Base-by-base conservation (phyloP, 2,113 vertebrate species). In the Eulemur macaco region DNA sequence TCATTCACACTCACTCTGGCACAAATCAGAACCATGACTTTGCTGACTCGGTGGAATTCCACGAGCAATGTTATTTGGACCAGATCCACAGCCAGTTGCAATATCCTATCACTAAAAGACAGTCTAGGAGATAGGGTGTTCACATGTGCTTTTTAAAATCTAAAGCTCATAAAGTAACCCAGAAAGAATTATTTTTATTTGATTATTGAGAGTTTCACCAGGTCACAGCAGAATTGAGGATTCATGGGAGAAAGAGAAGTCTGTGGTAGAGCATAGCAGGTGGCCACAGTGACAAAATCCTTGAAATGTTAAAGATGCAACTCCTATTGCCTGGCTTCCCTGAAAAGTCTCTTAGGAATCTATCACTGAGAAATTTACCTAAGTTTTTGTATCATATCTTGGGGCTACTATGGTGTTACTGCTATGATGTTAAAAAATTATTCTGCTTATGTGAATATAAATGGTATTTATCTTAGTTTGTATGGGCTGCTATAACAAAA, bases 31-130 rank as follows among this genome's bases (percentile, higher is more conserved):
- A 52, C 20, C 8, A 76, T 18, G 20, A 77, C 37, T 47, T 92
- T 92, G 64, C 60, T 81, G 77, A 93, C 27, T 37, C 47, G 64
- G 71, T 71, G 71, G n/a, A 74, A 96, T 88, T 96, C 71, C 92
- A 95, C 8, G 27, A 88, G 52, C 17, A 23, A 63, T 18, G 25
- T 77, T 25, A 85, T 45, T 91, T 76, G 89, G 60, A 85, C 71
- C 76, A 39, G 77, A 88, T 90, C 58, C 77, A 82, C 10, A 64
- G 77, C 37, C 82, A 39, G 54, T 37, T 83, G 58, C 64, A 58
- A 12, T 3, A 34, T 58, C 77, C 76, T 80, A n/a, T 74, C 56
- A 88, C 63, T n/a, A 54, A 85, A 47, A 90, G 76, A 50, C 12
- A 17, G 64, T 45, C 39, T 81, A 27, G 47, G 81, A 76, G n/a